Conservation (phyloP, 2,797 vertebrate species). For the Acipenser ruthenus region DNA sequence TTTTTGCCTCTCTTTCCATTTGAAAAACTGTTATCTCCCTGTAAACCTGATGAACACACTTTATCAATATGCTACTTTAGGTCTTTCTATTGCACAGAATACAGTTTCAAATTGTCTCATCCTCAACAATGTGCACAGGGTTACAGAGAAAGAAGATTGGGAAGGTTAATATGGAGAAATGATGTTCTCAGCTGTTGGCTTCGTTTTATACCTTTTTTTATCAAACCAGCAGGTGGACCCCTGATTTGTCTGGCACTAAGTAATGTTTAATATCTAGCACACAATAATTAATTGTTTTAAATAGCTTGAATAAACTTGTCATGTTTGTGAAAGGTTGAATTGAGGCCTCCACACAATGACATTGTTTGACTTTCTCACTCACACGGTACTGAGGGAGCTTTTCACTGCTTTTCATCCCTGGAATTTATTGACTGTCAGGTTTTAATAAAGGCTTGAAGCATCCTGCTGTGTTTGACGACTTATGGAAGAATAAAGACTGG, state of each 20-base stretch:
- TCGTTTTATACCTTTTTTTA: too few relatives aligned
- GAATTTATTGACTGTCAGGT: constrained; percentile 5
- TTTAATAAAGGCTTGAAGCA: constrained; percentile 5
- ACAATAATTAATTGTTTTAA: constrained; percentile 1
- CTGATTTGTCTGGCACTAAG: not conserved
- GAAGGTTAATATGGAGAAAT: too few relatives aligned
- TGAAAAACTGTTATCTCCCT: too few relatives aligned
- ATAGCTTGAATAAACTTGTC: not conserved
- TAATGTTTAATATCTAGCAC: constrained; percentile 4
- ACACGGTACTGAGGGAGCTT: not conserved
- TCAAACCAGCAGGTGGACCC: not conserved
- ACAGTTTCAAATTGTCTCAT: too few relatives aligned
- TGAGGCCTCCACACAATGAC: not conserved
- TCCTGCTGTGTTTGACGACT: constrained; percentile 5
- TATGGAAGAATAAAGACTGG: not conserved
- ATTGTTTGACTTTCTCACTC: not conserved
- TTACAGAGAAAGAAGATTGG: too few relatives aligned
- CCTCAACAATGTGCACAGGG: too few relatives aligned
- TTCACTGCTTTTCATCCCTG: constrained; percentile 3
- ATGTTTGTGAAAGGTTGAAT: constrained; percentile 6
- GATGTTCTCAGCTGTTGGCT: too few relatives aligned
- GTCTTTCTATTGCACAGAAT: too few relatives aligned
- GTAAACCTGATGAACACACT: too few relatives aligned
- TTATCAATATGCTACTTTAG: too few relatives aligned
- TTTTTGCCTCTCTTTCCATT: too few relatives aligned